Percentiles rank a stretch among this genome's conserved stretches.
Conservation (phyloP, 2,113 vertebrate species). For the Planiliza haematocheilus region DNA sequence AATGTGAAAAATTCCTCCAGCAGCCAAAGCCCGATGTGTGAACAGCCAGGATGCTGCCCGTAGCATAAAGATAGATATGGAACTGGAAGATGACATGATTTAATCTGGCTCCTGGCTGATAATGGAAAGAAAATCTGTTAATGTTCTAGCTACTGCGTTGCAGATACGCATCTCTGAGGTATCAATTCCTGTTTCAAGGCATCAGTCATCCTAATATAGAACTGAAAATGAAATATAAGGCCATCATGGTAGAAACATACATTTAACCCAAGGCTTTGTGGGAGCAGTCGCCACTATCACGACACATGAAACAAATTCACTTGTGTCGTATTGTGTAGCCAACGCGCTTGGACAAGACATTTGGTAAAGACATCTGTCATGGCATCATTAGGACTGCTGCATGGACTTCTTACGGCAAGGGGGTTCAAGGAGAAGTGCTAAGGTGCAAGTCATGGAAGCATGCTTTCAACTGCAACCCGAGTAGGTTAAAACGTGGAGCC, state of each 20-base stretch:
- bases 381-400: slow-evolving; percentile 52
- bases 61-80: slow-evolving; percentile 49
- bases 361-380: slow-evolving; percentile 47
- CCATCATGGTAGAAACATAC: slow-evolving; percentile 26
- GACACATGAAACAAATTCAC: background rate
- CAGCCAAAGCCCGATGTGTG: slow-evolving; percentile 45
- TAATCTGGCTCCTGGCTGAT: slow-evolving; percentile 60
- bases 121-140: slow-evolving; percentile 69
- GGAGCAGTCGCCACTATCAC: background rate
- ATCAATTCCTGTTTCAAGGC: slow-evolving; percentile 57
- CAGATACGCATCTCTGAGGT: slow-evolving; percentile 66
- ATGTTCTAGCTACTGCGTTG: slow-evolving; percentile 55
- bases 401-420: slow-evolving; percentile 37
- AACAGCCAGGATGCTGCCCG: slow-evolving; percentile 40
- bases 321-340: slow-evolving; percentile 14
- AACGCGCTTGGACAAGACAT: slow-evolving; percentile 21
- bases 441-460: slow-evolving; percentile 51
- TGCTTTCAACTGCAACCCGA: slow-evolving; percentile 74
- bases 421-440: slow-evolving; percentile 64
- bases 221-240: slow-evolving; percentile 37
- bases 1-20: slow-evolving; percentile 67
- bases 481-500: slow-evolving; percentile 67
- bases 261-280: slow-evolving; percentile 5
- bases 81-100: slow-evolving; percentile 63
- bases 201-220: slow-evolving; percentile 50